Evolutionary conservation across 2,797 vertebrate species (phyloP), one percentile per base, ranked within the genome.

Genomic region (Hoplostethus atlanticus): DNA sequence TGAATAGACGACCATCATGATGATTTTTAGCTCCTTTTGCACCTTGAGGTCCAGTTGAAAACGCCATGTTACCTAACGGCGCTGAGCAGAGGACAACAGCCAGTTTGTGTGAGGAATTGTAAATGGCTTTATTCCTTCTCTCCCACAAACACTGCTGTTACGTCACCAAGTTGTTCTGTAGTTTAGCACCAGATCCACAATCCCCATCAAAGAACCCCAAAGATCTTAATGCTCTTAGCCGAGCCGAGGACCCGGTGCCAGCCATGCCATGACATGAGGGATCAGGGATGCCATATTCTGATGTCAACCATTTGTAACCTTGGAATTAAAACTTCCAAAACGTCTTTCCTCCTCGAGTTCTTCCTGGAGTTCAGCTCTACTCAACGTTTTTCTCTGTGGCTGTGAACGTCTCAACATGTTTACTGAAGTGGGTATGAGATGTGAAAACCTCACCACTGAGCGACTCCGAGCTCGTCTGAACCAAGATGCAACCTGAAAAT

Each of bases 201-300:
- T 74, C 75, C 77, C 21, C 46, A 67, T 82, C 58, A 80, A 67
- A 84, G 77, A 73, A 82, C 50, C 28, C 54, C 67, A 73, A 83
- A 87, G 75, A 80, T 64, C 74, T 73, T 91, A 91, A 91, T 83
- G 74, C 84, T 83, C 78, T 91, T 89, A 89, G 13, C 34, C 17
- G 3, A 25, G 34, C 34, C 6, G 4, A 6, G 51, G n/a, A 5
- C 53, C 8, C 46, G 9, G 62, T 40, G 68, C 79, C 71, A 70
- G 62, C 65, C 71, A 48, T 64, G 30, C 71, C 34, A 34, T 1
- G 34, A 2, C 34, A 34, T 3, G 3, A 4, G 4, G 34, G 34
- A 6, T 6, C 34, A 34, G 4, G 34, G 34, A 4, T 34, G 34
- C 34, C 34, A 34, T 34, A 3, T 3, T 34, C 34, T 34, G 34